Conservation (phyloP, 2,797 vertebrate genomes). For the Sibirionetta formosa region DNA sequence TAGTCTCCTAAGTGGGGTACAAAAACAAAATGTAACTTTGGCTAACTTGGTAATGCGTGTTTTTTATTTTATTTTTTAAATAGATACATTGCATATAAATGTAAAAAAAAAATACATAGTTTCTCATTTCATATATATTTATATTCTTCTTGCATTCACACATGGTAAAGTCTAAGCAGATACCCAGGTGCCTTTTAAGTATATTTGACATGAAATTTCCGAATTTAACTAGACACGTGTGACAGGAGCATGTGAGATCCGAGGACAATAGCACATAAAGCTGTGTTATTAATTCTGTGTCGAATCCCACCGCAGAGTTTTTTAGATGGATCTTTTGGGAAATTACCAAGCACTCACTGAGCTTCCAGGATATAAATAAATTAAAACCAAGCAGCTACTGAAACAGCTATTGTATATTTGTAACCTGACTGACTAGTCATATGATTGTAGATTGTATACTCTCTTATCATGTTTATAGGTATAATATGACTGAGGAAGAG, state of each 20-base stretch:
- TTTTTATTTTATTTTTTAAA: neutral
- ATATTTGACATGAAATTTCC: neutral
- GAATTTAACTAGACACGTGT: neutral
- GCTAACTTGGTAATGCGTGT: neutral
- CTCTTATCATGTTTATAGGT: neutral
- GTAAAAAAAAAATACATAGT: accelerated
- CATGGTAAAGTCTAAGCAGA: accelerated
- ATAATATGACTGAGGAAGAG: neutral
- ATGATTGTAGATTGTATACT: neutral
- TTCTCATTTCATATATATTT: neutral
- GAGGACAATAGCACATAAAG: neutral
- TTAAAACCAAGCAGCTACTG: neutral
- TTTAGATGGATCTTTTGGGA: neutral
- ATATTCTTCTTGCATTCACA: neutral
- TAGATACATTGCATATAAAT: neutral
- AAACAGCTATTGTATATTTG: neutral
- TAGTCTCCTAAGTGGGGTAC: neutral
- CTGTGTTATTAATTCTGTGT: neutral
- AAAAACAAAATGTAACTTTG: neutral
- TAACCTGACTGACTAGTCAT: neutral
- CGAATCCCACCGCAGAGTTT: neutral
- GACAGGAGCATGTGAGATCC: neutral
- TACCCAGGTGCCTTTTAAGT: neutral
- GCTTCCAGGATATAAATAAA: neutral
- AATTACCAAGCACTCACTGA: neutral